Evolutionary conservation across 2,113 vertebrate species (phyloP), one percentile per base, ranked within the genome.

Genomic region (Megaceryle maxima): DNA sequence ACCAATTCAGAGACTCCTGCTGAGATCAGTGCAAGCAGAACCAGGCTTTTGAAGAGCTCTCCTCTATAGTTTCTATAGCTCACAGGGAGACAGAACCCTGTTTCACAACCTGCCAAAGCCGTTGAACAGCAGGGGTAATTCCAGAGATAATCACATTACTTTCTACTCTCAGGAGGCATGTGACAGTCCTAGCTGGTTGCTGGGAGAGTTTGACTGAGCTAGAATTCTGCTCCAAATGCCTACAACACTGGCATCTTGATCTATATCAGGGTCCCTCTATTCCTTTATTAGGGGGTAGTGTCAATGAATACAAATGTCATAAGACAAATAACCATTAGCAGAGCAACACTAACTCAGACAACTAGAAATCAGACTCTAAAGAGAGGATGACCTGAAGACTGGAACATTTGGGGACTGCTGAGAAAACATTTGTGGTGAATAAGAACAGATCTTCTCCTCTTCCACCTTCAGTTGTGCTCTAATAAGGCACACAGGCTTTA

Each of bases 1-100:
- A 73, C 88, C 75, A 89, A 72, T 91, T 87, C 81, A 74, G 43
- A 70, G 67, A 55, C 33, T 90, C 79, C 79, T 90, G 68, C 96
- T 46, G 85, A 94, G 84, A 91, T 84, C 87, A 73, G 43, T 57
- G 46, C 2, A 13, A 88, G 82, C 31, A 91, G 63, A 92, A 55
- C 51, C 57, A 66, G 84, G 57, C 78, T 77, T 91, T 7, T 91
- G 78, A 90, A 86, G 74, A 96, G 73, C 44, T 76, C 82, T 72
- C 33, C 62, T 92, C 48, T 68, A 8, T 5, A 72, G 66, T 53
- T 92, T 33, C 55, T 20, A 62, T 0, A 84, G 91, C 41, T 94
- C 81, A 79, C 50, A 69, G 67, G 44, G 57, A 83, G 67, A 39
- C 2, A 50, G 87, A 60, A 68, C 14, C 12, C 59, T 83, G 41